Base-by-base conservation (phyloP, 2,797 vertebrate species). In the Salarias fasciatus region DNA sequence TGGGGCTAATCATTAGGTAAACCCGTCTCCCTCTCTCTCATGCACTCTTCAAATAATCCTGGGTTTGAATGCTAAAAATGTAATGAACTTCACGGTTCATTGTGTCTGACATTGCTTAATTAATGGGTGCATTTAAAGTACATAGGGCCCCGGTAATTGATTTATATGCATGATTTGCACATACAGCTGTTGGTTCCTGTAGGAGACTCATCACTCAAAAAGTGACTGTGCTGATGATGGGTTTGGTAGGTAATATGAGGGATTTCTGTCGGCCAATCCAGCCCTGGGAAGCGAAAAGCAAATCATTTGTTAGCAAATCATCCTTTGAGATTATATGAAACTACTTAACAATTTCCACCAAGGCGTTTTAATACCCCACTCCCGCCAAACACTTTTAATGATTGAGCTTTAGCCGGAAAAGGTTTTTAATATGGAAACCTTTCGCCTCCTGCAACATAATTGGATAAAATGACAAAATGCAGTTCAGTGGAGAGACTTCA, bases 111-210 rank as follows among this genome's bases (percentile, higher is more conserved):
- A 97, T 96, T 96, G 95, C 95, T 97, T 99, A 99, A 99, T 98
- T 99, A 99, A 99, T 98, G 96, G 95, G 91, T 94, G 95, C 96
- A 95, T 98, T 98, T 97, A 96, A 96, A 98, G 95, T 96, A 98
- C 95, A 96, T 95, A 96, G 87, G 96, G 94, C 93, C 95, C 94
- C 49, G 14, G 93, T 97, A 98, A 99, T 99, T 99, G 97, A 98
- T 98, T 99, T 97, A 98, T 99, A 97, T 97, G 96, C 97, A 96
- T 97, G 96, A 96, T 97, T 98, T 97, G 95, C 95, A 94, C 95
- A 97, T 98, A 97, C 96, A 99, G 97, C 96, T 99, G 97, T 97
- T 98, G 95, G 95, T 95, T 99, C 95, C 96, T 98, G 96, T 96
- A 98, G 96, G 94, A 99, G 95, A 96, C 94, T 96, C 94, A 98